phyloP scores from a whole-genome alignment of 2,888 invertebrate genomes.

The Steromphala cineraria region DNA sequence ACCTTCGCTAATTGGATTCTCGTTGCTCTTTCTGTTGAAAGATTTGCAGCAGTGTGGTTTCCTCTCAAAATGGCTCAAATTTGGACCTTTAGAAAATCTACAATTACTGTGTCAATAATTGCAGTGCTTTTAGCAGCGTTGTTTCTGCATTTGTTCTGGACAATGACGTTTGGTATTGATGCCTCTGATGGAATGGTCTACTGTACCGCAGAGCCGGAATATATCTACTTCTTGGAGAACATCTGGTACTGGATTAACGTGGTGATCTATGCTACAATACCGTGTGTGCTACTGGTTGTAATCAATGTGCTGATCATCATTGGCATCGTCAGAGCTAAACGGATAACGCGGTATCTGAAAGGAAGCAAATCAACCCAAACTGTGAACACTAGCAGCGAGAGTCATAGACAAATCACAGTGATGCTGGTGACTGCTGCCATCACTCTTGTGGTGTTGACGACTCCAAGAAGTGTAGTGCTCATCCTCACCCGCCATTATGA shows the following conservation, averaged over 20 bases:
- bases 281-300: conserved; percentile 27
- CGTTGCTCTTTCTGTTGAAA: conserved; percentile 35
- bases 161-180: background rate
- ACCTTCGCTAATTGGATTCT: conserved; percentile 42
- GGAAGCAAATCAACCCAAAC: background rate
- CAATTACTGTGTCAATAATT: background rate
- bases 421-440: conserved; percentile 35
- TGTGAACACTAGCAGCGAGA: background rate
- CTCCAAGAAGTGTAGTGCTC: conserved; percentile 25
- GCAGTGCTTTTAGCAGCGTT: background rate
- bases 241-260: conserved; percentile 37
- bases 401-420: conserved; percentile 30
- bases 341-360: conserved; percentile 1
- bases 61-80: conserved; percentile 11
- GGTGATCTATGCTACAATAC: conserved; percentile 33
- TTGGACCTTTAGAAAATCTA: conserved; percentile 20
- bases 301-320: conserved; percentile 34
- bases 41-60: conserved; percentile 23
- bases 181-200: background rate
- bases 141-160: conserved; percentile 22
- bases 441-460: background rate
- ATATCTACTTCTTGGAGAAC: conserved; percentile 1
- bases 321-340: conserved; percentile 31
- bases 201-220: background rate
- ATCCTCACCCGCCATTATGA: conserved; percentile 21